Evolutionary conservation across 2,797 vertebrate genomes (phyloP), one percentile per base, ranked within the genome.

Genomic region (Peromyscus nudipes): DNA sequence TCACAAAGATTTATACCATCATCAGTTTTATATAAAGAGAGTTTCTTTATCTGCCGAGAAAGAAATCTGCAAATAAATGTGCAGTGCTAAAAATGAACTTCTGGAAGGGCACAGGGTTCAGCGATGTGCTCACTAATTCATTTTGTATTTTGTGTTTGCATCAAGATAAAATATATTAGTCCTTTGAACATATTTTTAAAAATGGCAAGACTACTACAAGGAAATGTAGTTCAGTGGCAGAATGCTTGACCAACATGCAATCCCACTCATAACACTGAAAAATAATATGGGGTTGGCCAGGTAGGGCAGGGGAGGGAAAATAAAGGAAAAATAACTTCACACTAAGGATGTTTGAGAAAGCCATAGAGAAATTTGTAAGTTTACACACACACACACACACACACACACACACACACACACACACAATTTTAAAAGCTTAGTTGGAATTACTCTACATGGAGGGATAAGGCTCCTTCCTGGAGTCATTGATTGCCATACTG

Each of bases 1-100:
- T 91, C 91, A 93, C 57, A 92, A 90, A 96, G 93, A 93, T 95
- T 93, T 97, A 95, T 64, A 85, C 81, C 6, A 81, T 46, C 67
- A 69, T 93, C 34, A 79, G 27, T 93, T 94, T 92, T 86, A 69
- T 55, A 80, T 85, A 49, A 95, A 65, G 34, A 83, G 62, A 95
- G 82, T 80, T 17, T 1, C 31, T 73, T 16, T 64, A 43, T 71
- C 76, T 67, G 10, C 37, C 60, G 73, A 95, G 43, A 93, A 95
- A 83, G n/a, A 65, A 60, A 89, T 31, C 31, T 88, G 11, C 10
- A 92, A 62, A 55, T 79, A 62, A 92, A 96, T 91, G 29, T 65
- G 0, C 43, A 46, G 52, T 46, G 3, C 16, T 49, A 14, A 91
- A 71, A 91, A 57, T 91, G 14, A 79, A 37, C 9, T 27, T 69